Conservation (phyloP, 2,113 vertebrate genomes). For the Myrmophylax atrothorax region DNA sequence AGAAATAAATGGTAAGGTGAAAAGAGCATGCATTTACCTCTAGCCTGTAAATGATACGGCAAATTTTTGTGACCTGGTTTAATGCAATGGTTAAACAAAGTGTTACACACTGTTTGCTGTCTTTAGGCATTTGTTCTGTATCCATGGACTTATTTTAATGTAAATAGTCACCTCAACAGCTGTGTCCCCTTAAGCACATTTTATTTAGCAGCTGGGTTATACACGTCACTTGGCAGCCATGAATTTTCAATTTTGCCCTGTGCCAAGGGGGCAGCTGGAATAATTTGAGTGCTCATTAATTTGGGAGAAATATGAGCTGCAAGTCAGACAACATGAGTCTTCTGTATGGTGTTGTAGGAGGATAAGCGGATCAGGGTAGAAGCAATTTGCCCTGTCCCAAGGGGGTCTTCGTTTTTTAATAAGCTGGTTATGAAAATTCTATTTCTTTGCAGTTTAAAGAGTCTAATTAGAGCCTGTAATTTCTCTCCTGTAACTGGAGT, state of each 20-base stretch:
- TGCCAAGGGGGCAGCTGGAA: conserved; percentile 85
- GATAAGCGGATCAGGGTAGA: conserved; percentile 78
- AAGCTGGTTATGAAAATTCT: conserved; percentile 85
- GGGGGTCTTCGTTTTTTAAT: conserved; percentile 79
- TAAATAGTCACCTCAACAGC: conserved; percentile 81
- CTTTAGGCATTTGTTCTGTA: conserved; percentile 72
- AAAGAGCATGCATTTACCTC: neutral
- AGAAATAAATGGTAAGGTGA: conserved; percentile 1
- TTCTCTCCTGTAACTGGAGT: conserved; percentile 75
- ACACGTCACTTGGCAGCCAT: conserved; percentile 83
- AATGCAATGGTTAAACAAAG: conserved; percentile 66
- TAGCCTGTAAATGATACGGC: neutral
- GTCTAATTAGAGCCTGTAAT: conserved; percentile 85
- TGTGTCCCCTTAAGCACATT: conserved; percentile 83
- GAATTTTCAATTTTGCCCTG: conserved; percentile 75
- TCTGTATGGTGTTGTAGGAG: conserved; percentile 73
- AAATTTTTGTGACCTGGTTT: conserved; percentile 7
- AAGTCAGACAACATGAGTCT: conserved; percentile 76
- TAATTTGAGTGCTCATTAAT: conserved; percentile 82
- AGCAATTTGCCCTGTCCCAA: conserved; percentile 79
- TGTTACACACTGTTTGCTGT: conserved; percentile 52
- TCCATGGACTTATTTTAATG: conserved; percentile 76
- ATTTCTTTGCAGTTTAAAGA: conserved; percentile 83
- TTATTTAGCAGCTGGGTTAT: conserved; percentile 87
- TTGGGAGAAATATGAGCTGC: conserved; percentile 78